Base-by-base conservation (phyloP, 1,140 invertebrate species). In the Drosophila prosaltans region DNA sequence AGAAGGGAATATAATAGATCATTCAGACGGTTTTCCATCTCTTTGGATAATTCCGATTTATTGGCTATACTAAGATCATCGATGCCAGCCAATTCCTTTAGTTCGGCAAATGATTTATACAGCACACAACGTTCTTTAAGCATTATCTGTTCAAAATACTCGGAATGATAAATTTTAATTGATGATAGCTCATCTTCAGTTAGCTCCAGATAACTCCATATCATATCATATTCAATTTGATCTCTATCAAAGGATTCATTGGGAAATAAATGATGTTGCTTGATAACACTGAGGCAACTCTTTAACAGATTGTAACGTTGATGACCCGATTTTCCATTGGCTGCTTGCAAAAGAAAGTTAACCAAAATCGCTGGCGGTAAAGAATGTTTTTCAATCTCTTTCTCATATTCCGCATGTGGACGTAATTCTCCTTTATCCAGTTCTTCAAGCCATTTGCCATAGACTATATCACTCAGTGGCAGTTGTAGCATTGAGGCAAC, bases 61-160 rank as follows among this genome's bases (percentile, higher is more conserved):
- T 58, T 66, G 9, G 75, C 69, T 21, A 80, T 74, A 70, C 80
- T 92, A 0, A 92, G 79, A 67, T 92, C 84, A 55, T 92, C 91
- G 5, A 92, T 90, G 3, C 91, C 91, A 0, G 92, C 90, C 26
- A 92, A 61, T 45, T 92, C 90, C 60, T 92, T 92, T 0, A 92
- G 70, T 48, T 92, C 92, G 0, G 88, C 70, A 65, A 92, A 92
- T 4, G 84, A 88, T 68, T 92, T 92, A 55, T 91, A 92, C 0
- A 92, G 72, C 1, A 92, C 88, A 72, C 81, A 80, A 6, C 91
- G 84, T 54, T 92, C 91, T 45, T 88, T 75, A 9, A 72, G 69
- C 91, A 92, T 91, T 3, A 92, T 91, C 45, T 91, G 80, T 62
- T 92, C 91, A 48, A 78, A 92, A 61, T 92, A 92, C 30, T 92